Conservation (phyloP, 1,140 invertebrate genomes). For the Drosophila obscura region DNA sequence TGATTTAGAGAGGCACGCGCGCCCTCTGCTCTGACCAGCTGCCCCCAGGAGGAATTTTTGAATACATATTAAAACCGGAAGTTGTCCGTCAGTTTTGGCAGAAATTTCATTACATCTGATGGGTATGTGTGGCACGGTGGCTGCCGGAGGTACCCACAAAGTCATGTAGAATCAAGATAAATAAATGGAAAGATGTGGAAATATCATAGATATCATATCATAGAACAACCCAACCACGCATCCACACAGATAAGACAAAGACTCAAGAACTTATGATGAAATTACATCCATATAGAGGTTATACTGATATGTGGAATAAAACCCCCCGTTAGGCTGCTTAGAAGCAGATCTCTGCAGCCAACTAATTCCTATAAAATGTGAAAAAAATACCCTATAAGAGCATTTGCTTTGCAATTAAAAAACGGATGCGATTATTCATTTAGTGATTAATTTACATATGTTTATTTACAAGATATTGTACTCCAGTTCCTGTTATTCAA, state of each 20-base stretch:
- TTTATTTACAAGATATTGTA: no score
- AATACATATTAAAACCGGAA: conserved; percentile 34
- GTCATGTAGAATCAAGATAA: conserved; percentile 21
- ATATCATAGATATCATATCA: conserved; percentile 37
- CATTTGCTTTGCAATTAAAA: no score
- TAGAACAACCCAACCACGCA: conserved; percentile 9
- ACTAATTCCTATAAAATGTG: no score
- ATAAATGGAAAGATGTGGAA: conserved; percentile 40
- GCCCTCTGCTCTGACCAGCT: conserved; percentile 16
- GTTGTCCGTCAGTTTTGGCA: conserved; percentile 34
- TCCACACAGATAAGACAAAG: conserved; percentile 31
- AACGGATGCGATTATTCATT: no score
- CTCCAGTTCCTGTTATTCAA: no score
- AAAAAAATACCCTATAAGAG: no score
- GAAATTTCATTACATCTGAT: conserved; percentile 20
- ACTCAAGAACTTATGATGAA: conserved; percentile 18
- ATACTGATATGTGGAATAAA: no score
- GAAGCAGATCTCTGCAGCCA: no score
- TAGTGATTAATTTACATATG: no score
- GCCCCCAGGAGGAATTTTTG: neutral
- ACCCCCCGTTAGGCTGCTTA: no score
- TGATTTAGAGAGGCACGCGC: conserved; percentile 40
- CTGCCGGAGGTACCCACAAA: neutral
- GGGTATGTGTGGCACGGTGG: conserved; percentile 6
- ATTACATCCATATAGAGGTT: neutral